Conservation (phyloP, 1,140 invertebrate species). For the Brachionus rubens region DNA sequence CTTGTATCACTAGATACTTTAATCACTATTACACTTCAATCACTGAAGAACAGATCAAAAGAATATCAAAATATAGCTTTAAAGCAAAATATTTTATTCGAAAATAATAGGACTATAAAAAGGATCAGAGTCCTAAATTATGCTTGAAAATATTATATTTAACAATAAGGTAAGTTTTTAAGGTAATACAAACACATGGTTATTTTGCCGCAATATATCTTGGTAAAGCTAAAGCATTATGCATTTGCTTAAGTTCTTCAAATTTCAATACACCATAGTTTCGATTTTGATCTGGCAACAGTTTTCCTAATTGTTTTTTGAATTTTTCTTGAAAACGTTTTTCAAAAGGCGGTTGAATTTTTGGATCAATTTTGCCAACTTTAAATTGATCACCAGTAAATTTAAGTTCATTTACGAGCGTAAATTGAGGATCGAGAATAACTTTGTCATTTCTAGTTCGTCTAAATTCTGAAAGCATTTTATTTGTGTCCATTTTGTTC, state of each 20-base stretch:
- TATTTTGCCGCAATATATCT: too few relatives aligned
- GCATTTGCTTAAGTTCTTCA: conserved; percentile 17
- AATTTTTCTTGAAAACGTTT: conserved; percentile 43
- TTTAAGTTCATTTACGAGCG: conserved; percentile 20
- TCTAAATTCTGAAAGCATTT: neutral
- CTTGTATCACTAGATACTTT: too few relatives aligned
- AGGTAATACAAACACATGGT: too few relatives aligned
- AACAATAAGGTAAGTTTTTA: too few relatives aligned
- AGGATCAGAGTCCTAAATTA: too few relatives aligned
- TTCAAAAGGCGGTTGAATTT: conserved; percentile 23
- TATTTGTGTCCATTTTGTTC: neutral
- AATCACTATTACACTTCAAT: too few relatives aligned
- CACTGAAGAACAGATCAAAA: too few relatives aligned
- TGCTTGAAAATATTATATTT: too few relatives aligned
- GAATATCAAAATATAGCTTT: too few relatives aligned
- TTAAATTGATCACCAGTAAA: conserved; percentile 20
- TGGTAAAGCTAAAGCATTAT: neutral
- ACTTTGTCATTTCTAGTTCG: neutral
- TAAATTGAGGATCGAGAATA: conserved; percentile 3
- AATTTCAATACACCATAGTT: neutral
- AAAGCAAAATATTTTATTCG: too few relatives aligned
- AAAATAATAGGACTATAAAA: too few relatives aligned
- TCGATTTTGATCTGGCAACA: neutral
- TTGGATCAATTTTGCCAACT: neutral
- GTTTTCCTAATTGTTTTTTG: neutral